Base-by-base conservation (phyloP, 1,140 invertebrate species). In the Orussus abietinus region DNA sequence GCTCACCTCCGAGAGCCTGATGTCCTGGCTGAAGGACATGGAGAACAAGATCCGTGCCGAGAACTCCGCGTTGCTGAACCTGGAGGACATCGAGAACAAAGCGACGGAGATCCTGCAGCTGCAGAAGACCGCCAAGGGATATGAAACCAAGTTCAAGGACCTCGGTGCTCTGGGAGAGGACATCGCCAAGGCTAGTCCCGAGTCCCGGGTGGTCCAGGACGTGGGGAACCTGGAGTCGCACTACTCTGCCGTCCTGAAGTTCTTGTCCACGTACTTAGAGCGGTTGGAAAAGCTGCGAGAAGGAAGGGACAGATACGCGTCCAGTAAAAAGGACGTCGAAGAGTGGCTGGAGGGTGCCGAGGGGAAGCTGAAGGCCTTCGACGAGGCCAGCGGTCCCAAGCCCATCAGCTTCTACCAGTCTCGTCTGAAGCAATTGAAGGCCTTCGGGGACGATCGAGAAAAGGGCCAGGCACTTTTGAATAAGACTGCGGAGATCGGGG, bases 11-110 rank as follows among this genome's bases (percentile, higher is more conserved):
- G 91, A 95, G 53, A 80, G 79, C 42, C 76, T 94, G 5, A 78
- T 83, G 1, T 75, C 82, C 1, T 93, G 88, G 89, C 63, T 97
- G n/a, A 91, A 90, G 62, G 84, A 89, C 34, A 85, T 84, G 45
- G 92, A 97, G 74, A 82, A 80, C 34, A 82, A 78, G 62, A 80
- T 91, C 1, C 80, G 89, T 59, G 68, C 74, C 25, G 88, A 92
- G 62, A 82, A 84, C 7, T 79, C 80, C 4, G 78, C 75, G 28
- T 80, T 88, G 53, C 68, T 89, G 45, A 75, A 88, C 58, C 57
- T 90, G 3, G 68, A 78, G 12, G 77, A 81, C 41, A 82, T 93
- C 29, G 77, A 83, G 35, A 64, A 78, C 9, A 92, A 92, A 70
- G 80, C 88, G 18, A 58, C 77, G 31, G 82, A 88, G 65, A 77